phyloP scores from a whole-genome alignment of 2,113 vertebrate species.

The Barbus barbus region DNA sequence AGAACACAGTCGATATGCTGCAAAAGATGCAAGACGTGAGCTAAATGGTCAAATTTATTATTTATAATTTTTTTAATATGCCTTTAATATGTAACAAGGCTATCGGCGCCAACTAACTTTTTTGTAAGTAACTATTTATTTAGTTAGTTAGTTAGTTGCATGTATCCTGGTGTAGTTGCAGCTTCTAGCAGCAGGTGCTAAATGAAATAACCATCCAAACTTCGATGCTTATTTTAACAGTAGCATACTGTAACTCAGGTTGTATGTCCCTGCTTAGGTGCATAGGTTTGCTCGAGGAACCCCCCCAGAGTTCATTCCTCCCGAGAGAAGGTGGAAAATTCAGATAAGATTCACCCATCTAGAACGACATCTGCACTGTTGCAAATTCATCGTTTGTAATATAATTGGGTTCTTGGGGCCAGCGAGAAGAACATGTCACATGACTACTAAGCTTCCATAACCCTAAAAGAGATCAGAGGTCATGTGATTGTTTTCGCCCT shows the following conservation, averaged over 20 bases:
- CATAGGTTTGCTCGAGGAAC: constrained; percentile 81
- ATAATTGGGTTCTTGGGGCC: background rate
- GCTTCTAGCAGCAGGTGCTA: background rate
- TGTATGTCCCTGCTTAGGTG: constrained; percentile 66
- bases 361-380: background rate
- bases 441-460: constrained; percentile 32
- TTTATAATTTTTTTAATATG: too few relatives aligned
- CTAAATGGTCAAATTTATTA: too few relatives aligned
- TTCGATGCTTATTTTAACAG: background rate
- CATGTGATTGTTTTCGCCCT: constrained; percentile 17
- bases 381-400: constrained; percentile 6
- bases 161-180: too few relatives aligned
- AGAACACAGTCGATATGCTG: too few relatives aligned
- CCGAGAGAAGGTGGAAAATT: constrained; percentile 55
- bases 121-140: too few relatives aligned
- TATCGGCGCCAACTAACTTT: too few relatives aligned
- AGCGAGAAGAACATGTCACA: constrained; percentile 1
- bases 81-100: too few relatives aligned
- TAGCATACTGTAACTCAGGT: background rate
- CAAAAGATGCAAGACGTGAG: background rate
- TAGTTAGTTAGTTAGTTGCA: too few relatives aligned
- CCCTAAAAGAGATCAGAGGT: constrained; percentile 9
- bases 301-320: constrained; percentile 78
- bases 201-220: background rate
- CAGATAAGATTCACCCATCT: background rate